phyloP scores from a whole-genome alignment of 2,113 vertebrate species.

The Elaphurus davidianus region DNA sequence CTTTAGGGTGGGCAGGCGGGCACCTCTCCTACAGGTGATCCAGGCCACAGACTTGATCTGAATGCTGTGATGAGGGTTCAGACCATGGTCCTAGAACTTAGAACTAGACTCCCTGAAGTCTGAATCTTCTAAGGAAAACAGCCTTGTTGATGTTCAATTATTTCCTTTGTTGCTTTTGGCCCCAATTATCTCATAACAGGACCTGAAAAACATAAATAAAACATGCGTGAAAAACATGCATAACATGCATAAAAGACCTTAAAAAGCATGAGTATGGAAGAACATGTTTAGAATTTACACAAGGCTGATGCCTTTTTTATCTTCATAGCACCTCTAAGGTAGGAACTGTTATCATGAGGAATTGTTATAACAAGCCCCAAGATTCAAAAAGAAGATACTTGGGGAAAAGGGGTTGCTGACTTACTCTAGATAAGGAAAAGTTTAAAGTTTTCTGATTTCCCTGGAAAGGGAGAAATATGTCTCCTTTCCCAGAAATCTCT shows the following conservation, averaged over 20 bases:
- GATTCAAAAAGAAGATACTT: background rate
- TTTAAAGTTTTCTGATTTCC: background rate
- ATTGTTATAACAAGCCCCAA: background rate
- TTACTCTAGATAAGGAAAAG: background rate
- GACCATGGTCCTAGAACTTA: background rate
- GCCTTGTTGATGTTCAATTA: background rate
- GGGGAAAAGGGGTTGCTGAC: background rate
- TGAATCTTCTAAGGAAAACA: constrained; percentile 15
- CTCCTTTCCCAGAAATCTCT: background rate
- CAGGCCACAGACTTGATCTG: background rate
- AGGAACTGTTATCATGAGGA: background rate
- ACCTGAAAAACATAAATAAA: background rate
- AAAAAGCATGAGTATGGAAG: background rate
- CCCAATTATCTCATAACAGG: background rate
- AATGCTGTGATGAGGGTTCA: background rate
- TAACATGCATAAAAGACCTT: background rate
- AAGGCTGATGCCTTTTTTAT: background rate
- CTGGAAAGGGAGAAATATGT: background rate
- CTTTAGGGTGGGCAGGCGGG: fast-evolving
- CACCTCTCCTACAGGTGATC: background rate
- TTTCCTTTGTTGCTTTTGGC: background rate
- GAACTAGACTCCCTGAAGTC: background rate
- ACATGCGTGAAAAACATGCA: background rate
- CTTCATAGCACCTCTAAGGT: background rate
- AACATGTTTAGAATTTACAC: background rate